Conservation (phyloP, 2,113 vertebrate genomes). For the Pavo muticus region DNA sequence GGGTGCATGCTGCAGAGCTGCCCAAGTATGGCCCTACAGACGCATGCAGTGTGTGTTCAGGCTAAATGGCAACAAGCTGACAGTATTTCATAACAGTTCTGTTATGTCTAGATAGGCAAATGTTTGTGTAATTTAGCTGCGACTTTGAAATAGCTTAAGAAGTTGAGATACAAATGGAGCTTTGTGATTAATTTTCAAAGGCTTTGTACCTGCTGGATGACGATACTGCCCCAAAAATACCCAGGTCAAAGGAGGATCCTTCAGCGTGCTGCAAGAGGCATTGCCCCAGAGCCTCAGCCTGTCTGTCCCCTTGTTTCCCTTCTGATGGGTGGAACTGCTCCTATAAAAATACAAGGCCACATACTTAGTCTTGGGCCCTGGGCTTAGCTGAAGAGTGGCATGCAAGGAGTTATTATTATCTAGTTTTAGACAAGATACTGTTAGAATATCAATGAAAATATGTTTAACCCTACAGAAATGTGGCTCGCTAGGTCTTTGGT, state of each 20-base stretch:
- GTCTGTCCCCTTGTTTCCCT: fast-evolving
- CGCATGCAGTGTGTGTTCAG: not conserved
- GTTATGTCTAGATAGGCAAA: conserved; percentile 39
- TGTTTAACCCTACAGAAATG: not conserved
- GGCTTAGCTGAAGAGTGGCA: not conserved
- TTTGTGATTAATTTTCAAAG: conserved; percentile 21
- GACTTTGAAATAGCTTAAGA: conserved; percentile 35
- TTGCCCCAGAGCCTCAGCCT: fast-evolving
- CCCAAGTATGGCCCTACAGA: conserved; percentile 42
- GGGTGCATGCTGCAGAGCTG: not conserved
- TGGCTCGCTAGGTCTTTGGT: not conserved
- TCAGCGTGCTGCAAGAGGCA: fast-evolving
- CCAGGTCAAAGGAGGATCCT: not conserved
- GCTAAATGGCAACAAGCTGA: not conserved
- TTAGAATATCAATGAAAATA: not conserved
- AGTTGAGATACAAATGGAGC: not conserved
- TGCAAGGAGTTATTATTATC: not conserved
- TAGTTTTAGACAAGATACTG: not conserved
- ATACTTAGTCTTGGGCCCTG: not conserved
- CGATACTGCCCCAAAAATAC: fast-evolving
- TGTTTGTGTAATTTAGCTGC: conserved; percentile 34
- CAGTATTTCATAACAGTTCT: conserved; percentile 1
- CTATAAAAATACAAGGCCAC: not conserved
- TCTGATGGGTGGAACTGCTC: fast-evolving
- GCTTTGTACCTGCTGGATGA: not conserved